Conservation (phyloP, 2,797 vertebrate species). For the Cyprinodon diabolis region DNA sequence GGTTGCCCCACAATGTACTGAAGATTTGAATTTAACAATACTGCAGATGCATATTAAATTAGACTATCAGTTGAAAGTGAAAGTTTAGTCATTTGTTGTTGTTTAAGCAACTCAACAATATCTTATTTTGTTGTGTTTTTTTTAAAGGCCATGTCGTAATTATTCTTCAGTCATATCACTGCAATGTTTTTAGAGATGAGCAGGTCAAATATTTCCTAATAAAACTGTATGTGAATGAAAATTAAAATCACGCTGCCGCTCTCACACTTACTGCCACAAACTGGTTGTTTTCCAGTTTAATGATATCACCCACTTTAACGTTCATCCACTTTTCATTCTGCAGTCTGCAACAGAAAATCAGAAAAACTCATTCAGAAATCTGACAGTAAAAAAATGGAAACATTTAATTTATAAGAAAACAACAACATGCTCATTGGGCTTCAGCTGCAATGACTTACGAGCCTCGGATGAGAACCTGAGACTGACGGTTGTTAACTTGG, state of each 20-base stretch:
- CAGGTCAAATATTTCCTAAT: neutral
- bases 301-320: constrained; percentile 93
- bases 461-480: constrained; percentile 92
- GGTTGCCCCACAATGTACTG: neutral
- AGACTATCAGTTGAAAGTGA: neutral
- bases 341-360: constrained; percentile 76
- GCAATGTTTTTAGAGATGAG: neutral
- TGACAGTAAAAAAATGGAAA: neutral
- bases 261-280: constrained; percentile 90
- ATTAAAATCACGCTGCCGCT: neutral
- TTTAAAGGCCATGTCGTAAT: neutral
- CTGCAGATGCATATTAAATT: neutral
- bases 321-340: constrained; percentile 95
- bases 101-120: neutral
- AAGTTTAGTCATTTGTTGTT: neutral
- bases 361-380: neutral
- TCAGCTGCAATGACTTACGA: constrained; percentile 81
- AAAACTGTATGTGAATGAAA: neutral
- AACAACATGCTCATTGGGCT: too few relatives aligned
- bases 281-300: constrained; percentile 95
- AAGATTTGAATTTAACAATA: neutral
- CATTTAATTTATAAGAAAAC: neutral
- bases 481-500: constrained; percentile 96
- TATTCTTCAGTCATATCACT: neutral
- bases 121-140: neutral